Base-by-base conservation (phyloP, 2,797 vertebrate genomes). In the Furcifer pardalis region DNA sequence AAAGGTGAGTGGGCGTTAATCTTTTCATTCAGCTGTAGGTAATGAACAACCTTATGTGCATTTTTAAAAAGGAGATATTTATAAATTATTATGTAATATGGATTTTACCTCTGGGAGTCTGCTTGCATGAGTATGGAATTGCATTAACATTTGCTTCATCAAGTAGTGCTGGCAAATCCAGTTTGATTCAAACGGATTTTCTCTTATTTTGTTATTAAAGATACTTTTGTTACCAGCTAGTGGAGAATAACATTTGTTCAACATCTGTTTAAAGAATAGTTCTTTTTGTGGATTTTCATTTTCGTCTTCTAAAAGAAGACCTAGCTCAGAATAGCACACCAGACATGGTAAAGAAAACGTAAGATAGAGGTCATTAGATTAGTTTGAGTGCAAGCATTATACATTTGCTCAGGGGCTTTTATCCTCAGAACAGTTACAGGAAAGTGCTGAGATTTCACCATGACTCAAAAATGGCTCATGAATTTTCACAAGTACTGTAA, bases 1-100 rank as follows among this genome's bases (percentile, higher is more conserved):
- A 99, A 94, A 99, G 98, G 99, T 99, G 94, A 95, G 97, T 96
- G 87, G 87, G 90, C 89, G 92, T 92, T 91, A 84, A 87, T 91
- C 88, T 94, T 95, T 93, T 90, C 19, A 30, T 94, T 93, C 30
- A 84, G 62, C 86, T 92, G 1, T 88, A 77, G 77, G 73, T 84
- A 90, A n/a, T 92, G 90, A 93, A 90, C 91, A 89, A 83, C 71
- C 89, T 90, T 91, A 83, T 27, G 37, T 79, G 44, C 89, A 76
- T 63, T 84, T 94, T 83, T 90, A 87, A 91, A 88, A 90, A 90
- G 88, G 89, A 91, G 86, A 73, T 75, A 85, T 91, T 93, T 93
- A 82, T 92, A 88, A 92, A 92, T 71, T 88, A 77, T 90, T 86
- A 77, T 91, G 85, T 91, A 91, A 92, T 93, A 84, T 90, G 90